Evolutionary conservation across 2,797 vertebrate genomes (phyloP).

Genomic region (Parauchenoglanis ngamensis): DNA sequence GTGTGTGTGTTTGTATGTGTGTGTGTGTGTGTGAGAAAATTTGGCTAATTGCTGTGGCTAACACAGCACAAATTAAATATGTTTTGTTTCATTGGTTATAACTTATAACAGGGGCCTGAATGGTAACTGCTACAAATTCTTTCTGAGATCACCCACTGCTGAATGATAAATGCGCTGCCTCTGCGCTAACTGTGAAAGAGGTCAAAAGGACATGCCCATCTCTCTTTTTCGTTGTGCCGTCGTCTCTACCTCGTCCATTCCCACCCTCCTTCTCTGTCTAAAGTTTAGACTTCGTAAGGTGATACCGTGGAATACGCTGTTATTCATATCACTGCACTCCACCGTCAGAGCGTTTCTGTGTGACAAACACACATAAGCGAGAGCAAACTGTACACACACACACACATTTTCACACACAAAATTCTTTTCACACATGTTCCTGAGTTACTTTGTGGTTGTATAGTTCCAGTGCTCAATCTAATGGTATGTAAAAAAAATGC

Average conservation of each 20-base stretch:
- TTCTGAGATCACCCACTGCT: neutral
- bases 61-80: neutral
- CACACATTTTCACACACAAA: neutral
- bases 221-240: neutral
- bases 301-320: constrained; percentile 19
- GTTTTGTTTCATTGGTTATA: neutral
- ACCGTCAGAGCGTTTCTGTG: neutral
- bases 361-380: neutral
- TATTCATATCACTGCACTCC: neutral
- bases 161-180: constrained; percentile 9
- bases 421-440: neutral
- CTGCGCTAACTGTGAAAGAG: constrained; percentile 14
- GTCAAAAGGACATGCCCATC: constrained; percentile 19
- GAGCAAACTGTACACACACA: neutral
- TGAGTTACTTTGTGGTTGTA: neutral
- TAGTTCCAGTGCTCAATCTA: neutral
- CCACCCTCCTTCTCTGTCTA: constrained; percentile 8
- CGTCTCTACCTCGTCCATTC: neutral
- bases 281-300: neutral
- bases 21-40: constrained; percentile 8
- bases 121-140: neutral
- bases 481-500: neutral
- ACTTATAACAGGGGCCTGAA: neutral
- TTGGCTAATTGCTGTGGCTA: neutral
- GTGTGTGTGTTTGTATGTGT: neutral